Evolutionary conservation across 2,113 vertebrate species (phyloP).

Genomic region (Crotalus viridis): DNA sequence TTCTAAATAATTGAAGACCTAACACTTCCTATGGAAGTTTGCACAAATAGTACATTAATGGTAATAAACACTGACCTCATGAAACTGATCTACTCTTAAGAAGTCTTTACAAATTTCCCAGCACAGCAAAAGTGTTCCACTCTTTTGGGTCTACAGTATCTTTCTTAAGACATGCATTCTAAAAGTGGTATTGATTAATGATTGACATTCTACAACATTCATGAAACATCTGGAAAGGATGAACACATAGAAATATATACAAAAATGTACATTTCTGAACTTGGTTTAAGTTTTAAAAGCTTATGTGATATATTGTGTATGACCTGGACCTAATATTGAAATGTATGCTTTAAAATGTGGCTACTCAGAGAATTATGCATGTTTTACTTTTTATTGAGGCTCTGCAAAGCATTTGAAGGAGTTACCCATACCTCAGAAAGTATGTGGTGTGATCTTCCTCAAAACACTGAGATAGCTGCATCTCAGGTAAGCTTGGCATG

Average conservation of each 20-base stretch:
- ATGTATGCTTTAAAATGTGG: neutral
- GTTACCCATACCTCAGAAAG: neutral
- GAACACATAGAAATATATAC: neutral
- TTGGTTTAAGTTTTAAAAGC: neutral
- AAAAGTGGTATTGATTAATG: neutral
- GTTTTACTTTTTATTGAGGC: neutral
- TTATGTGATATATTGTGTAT: neutral
- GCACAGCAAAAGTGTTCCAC: neutral
- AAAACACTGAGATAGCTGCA: neutral
- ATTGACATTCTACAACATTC: neutral
- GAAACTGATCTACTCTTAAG: neutral
- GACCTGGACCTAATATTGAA: neutral
- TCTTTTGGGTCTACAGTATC: neutral
- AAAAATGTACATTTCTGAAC: neutral
- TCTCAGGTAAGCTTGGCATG: neutral
- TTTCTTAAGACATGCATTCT: neutral
- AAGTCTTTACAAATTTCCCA: neutral
- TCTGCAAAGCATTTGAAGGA: neutral
- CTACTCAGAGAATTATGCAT: neutral
- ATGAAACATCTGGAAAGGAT: neutral
- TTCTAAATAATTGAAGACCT: conserved; percentile 37
- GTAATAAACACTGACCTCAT: neutral
- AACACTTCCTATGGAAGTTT: conserved; percentile 27
- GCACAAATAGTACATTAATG: neutral
- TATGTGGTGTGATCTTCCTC: neutral